Conservation (phyloP, 2,888 invertebrate species). For the Xestia xanthographa region DNA sequence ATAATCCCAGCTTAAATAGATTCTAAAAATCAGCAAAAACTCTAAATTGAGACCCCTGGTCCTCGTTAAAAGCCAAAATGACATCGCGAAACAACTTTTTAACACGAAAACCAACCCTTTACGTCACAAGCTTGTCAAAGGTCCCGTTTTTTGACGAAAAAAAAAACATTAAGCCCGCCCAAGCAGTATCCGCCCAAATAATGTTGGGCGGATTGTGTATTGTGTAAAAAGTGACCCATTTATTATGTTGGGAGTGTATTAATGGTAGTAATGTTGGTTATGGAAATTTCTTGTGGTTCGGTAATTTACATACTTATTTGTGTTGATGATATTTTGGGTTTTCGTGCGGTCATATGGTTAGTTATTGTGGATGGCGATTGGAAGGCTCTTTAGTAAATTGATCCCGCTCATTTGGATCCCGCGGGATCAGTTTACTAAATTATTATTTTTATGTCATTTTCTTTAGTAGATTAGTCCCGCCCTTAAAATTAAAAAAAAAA, state of each 20-base stretch:
- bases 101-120: conserved; percentile 60
- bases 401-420: no score
- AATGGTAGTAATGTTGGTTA: conserved; percentile 12
- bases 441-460: no score
- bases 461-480: no score
- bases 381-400: no score
- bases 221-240: conserved; percentile 58
- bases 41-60: conserved; percentile 49
- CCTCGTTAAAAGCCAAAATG: conserved; percentile 62
- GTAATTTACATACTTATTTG: not conserved
- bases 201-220: conserved; percentile 46
- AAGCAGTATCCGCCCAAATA: conserved; percentile 55
- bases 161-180: conserved; percentile 52
- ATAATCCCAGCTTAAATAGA: conserved; percentile 36
- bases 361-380: no score
- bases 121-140: conserved; percentile 61
- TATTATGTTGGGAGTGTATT: conserved; percentile 55
- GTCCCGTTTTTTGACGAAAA: conserved; percentile 47
- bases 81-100: conserved; percentile 62
- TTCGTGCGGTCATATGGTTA: not conserved
- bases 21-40: conserved; percentile 53
- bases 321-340: not conserved
- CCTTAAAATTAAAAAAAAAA: no score
- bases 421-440: no score
- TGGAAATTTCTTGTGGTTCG: conserved; percentile 6